These are phyloP conservation scores for Tenebrio molitor DNA, from an alignment of 1,140 invertebrate species.

Conservation along the genomic window DNA sequence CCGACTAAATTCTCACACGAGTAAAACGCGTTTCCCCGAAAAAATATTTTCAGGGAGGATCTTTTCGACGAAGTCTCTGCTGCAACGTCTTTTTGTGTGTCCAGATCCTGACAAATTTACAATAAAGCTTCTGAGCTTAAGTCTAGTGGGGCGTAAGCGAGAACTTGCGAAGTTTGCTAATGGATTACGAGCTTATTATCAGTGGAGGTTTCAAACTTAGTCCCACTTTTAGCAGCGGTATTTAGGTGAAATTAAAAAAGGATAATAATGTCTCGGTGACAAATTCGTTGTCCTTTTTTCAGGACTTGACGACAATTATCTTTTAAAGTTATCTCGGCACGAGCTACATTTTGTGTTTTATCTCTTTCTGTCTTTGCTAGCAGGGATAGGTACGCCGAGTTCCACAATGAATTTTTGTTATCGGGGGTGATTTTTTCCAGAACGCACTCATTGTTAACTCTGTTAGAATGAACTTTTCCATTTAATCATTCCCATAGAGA, in stretches of 20 bases:
- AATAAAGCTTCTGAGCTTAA: not conserved
- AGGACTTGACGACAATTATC: not conserved
- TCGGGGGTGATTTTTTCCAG: not conserved
- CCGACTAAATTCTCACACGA: not conserved
- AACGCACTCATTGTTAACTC: conserved; percentile 8
- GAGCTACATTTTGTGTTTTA: conserved; percentile 11
- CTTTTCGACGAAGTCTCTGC: not conserved
- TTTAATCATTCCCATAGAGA: not conserved
- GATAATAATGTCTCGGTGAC: no score
- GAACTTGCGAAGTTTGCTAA: not conserved
- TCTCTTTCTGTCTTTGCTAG: not conserved
- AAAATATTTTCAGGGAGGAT: not conserved
- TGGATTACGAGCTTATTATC: not conserved
- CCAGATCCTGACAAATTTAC: not conserved
- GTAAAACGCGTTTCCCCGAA: not conserved
- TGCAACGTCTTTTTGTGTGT: not conserved
- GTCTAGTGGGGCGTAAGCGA: not conserved
- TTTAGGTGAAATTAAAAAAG: no score
- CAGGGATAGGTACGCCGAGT: not conserved
- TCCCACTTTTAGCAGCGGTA: not conserved
- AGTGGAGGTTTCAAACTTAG: not conserved
- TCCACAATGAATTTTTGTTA: conserved; percentile 23
- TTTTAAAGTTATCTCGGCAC: not conserved
- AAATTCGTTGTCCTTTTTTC: no score
- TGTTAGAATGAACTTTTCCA: not conserved